A percentile compares a stretch with the other conserved stretches of the same genome.
Conservation (phyloP, 2,113 vertebrate species). For the Neodon shergylaensis region DNA sequence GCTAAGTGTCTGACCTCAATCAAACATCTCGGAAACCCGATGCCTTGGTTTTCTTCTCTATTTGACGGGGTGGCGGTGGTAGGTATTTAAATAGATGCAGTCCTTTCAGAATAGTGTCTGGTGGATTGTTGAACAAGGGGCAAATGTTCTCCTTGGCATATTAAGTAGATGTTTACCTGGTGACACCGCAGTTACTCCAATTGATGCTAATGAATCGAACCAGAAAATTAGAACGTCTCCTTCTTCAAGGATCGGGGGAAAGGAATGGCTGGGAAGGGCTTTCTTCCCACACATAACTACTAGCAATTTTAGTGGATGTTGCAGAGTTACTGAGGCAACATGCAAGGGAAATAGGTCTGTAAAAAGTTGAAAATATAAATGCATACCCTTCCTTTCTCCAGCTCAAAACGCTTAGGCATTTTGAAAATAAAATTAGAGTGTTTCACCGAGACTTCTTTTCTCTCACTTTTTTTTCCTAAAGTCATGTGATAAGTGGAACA, state of each 20-base stretch:
- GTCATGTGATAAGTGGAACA: slow-evolving; percentile 52
- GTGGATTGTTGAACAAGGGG: background rate
- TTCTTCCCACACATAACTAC: slow-evolving; percentile 50
- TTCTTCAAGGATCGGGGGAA: slow-evolving; percentile 26
- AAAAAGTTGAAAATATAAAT: slow-evolving; percentile 65
- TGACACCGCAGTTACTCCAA: slow-evolving; percentile 46
- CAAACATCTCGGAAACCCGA: background rate
- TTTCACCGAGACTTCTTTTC: slow-evolving; percentile 46
- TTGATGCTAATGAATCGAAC: slow-evolving; percentile 57
- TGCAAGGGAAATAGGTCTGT: slow-evolving; percentile 60
- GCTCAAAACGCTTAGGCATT: slow-evolving; percentile 42
- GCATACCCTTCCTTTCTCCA: background rate
- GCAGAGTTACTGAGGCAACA: slow-evolving; percentile 63
- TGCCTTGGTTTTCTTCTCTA: background rate
- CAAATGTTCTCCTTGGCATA: slow-evolving; percentile 35
- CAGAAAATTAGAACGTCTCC: slow-evolving; percentile 70
- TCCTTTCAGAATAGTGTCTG: background rate
- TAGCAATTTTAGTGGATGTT: slow-evolving; percentile 56
- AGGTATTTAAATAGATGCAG: background rate
- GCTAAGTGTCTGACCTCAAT: background rate
- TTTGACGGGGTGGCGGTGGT: background rate
- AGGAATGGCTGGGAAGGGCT: slow-evolving; percentile 57
- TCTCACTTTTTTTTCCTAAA: slow-evolving; percentile 17
- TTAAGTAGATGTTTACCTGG: slow-evolving; percentile 62
- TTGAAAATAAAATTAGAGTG: slow-evolving; percentile 66